Evolutionary conservation across 1,140 invertebrate genomes (phyloP).

Genomic region (Macrobrachium rosenbergii): DNA sequence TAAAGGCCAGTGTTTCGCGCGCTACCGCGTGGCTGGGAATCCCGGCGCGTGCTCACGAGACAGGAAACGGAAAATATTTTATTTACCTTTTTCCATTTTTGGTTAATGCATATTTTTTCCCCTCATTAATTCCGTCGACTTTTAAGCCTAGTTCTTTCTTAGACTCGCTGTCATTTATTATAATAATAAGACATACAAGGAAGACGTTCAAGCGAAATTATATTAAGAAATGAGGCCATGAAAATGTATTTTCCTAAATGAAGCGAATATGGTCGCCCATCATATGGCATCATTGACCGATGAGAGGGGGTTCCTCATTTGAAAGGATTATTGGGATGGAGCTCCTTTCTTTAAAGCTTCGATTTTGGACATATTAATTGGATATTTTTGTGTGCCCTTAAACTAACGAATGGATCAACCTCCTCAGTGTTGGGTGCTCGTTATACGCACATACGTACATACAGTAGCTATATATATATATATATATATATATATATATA

Average conservation of each 20-base stretch:
- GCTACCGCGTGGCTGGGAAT: too few species aligned
- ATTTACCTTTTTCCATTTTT: background rate
- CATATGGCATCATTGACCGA: constrained; percentile 3
- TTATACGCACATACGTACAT: too few species aligned
- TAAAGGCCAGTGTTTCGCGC: too few species aligned
- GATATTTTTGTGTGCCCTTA: constrained; percentile 42
- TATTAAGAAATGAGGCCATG: background rate
- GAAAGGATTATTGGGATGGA: constrained; percentile 41
- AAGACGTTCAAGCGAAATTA: background rate
- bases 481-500: too few species aligned
- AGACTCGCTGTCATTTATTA: too few species aligned
- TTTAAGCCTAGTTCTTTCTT: too few species aligned
- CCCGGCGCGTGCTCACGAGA: background rate
- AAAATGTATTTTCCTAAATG: background rate
- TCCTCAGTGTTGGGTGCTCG: background rate
- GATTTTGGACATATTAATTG: constrained; percentile 32
- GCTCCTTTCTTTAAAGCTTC: background rate
- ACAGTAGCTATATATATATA: too few species aligned
- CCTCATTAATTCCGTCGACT: too few species aligned
- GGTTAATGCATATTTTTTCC: background rate
- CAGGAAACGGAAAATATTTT: background rate
- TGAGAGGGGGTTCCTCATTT: constrained; percentile 35
- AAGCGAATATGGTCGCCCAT: background rate
- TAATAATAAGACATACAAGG: background rate
- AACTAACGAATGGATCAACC: constrained; percentile 4